Conservation (phyloP, 2,113 vertebrate genomes). For the Pardalotus punctatus region DNA sequence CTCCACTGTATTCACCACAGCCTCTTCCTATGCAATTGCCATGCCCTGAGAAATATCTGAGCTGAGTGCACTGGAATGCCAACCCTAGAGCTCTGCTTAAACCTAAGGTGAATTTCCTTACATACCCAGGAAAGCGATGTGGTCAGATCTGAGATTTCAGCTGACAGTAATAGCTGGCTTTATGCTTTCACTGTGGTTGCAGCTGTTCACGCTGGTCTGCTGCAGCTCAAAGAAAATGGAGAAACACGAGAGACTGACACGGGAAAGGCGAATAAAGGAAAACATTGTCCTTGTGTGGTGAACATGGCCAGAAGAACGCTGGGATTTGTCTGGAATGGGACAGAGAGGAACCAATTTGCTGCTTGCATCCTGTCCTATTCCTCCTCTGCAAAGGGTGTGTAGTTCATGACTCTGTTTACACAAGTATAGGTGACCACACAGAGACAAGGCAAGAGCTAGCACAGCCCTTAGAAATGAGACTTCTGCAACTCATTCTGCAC, state of each 20-base stretch:
- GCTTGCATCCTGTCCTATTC: background rate
- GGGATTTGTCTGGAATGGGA: background rate
- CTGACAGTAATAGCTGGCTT: background rate
- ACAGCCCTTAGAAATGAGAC: background rate
- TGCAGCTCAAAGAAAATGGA: background rate
- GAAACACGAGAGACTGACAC: background rate
- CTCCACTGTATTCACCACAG: background rate
- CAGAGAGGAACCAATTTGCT: background rate
- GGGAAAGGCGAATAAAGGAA: background rate
- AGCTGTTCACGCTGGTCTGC: background rate
- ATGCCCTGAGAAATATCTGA: background rate
- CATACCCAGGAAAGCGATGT: background rate
- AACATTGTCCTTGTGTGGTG: background rate
- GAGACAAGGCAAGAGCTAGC: background rate
- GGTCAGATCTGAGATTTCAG: background rate
- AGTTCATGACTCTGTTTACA: background rate
- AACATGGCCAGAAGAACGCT: background rate
- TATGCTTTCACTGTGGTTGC: background rate
- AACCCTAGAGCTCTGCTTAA: background rate
- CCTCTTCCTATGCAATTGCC: background rate
- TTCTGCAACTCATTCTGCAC: background rate
- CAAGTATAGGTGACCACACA: slow-evolving; percentile 1
- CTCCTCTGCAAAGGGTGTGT: background rate
- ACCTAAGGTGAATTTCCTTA: background rate
- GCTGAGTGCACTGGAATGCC: background rate